Base-by-base conservation (phyloP, 2,797 vertebrate genomes). In the Gallirallus australis region DNA sequence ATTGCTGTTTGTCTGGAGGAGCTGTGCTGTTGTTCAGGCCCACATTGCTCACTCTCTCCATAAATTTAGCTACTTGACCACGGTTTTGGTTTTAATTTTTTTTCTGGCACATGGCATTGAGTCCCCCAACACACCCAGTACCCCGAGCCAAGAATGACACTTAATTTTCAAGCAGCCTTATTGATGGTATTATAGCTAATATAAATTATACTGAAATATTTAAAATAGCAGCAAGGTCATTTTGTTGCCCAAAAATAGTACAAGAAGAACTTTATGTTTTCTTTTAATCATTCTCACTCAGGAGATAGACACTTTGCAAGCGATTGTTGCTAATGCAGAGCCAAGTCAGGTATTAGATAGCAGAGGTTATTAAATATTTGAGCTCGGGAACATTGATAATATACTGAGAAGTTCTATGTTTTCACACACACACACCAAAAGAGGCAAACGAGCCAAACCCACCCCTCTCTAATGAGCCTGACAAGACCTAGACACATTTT, bases 121-220 rank as follows among this genome's bases (percentile, higher is more conserved):
- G 89, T 92, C 94, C 86, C 89, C 81, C 78, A 94, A 93, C 96
- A 96, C 94, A 91, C 69, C 61, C 95, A 83, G 37, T 1, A 16
- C 45, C 69, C 92, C 65, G 18, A 88, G 96, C 96, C 96, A 97
- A 97, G 82, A 97, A 92, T 89, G 93, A 96, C 96, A 97, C 95
- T 94, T 97, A 94, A 96, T 97, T 96, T 96, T 94, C 53, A 33
- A 82, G 91, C 91, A 95, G 84, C 54, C 90, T 93, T 91, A 92
- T 59, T 95, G 95, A 92, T 81, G 89, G 84, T 78, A 83, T 93
- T 96, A 89, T 83, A 89, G 94, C 84, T 93, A 92, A 92, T 91
- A 95, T 96, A 96, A 97, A 89, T 96, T 93, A 81, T 57, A 88
- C 82, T 61, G 78, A 92, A 94, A 96, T 96, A 93, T 92, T 95